Evolutionary conservation across 2,797 vertebrate species (phyloP), one percentile per base, ranked within the genome.

Genomic region (Sus cebifrons): DNA sequence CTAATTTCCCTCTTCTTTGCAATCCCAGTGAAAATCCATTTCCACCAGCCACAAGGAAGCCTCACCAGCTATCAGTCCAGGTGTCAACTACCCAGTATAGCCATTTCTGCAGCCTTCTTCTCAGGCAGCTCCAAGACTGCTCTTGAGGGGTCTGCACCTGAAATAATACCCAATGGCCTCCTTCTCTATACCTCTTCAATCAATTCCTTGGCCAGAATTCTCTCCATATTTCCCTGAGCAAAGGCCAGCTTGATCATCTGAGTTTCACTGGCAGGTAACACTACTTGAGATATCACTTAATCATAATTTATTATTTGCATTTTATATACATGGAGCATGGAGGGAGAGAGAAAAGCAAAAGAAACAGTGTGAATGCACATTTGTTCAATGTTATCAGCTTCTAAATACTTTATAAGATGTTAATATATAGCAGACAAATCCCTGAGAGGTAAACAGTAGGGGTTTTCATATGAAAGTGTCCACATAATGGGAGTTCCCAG

Each of bases 301-400:
- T 70, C 78, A 36, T 65, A 78, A 83, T 77, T 85, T 85, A 20
- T 52, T 86, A 74, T 54, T 91, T 71, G 6, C 9, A 60, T 82
- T 29, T 89, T 88, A 83, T 13, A 82, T 49, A 4, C 15, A 64
- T 16, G 3, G 67, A 21, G 6, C 21, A 29, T 54, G 27, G 9
- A 1, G 1, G 17, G 6, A 44, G 18, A 75, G 27, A 79, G 27
- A 83, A 67, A 44, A 52, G 75, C 40, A 67, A 75, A 65, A 27
- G 17, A 70, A 71, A 95, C 18, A 40, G 79, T 65, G 16, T 49
- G 23, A 90, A 82, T 82, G 5, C 14, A 71, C 64, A 20, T 86
- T 89, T 87, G 71, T 87, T 91, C 52, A 68, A 65, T 29, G 52
- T 67, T 74, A 95, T 27, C 29, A 60, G 70, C 49, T 65, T 93